Evolutionary conservation across 1,140 invertebrate species (phyloP).

Genomic region (Cecropterus lyciades): DNA sequence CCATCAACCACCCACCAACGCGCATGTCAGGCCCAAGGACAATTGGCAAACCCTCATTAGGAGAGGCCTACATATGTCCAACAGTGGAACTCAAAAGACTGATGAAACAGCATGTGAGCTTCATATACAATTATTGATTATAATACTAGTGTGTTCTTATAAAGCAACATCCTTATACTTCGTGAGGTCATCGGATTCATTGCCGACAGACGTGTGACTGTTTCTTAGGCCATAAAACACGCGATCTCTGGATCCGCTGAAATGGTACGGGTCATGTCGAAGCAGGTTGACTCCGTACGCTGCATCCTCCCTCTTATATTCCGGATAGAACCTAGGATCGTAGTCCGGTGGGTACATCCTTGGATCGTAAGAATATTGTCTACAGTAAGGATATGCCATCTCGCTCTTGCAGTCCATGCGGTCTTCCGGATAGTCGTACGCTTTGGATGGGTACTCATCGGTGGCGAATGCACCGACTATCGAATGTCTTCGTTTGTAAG

Average conservation of each 20-base stretch:
- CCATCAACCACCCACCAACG: too few relatives aligned
- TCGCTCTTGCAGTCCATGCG: constrained; percentile 75
- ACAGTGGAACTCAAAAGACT: too few relatives aligned
- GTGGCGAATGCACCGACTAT: constrained; percentile 68
- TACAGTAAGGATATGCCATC: constrained; percentile 69
- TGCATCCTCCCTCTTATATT: constrained; percentile 65
- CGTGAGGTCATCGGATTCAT: constrained; percentile 82
- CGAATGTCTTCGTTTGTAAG: constrained; percentile 73
- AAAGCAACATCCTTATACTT: constrained; percentile 84
- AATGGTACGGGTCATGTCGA: constrained; percentile 74
- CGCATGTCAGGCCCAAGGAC: too few relatives aligned
- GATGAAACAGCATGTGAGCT: too few relatives aligned
- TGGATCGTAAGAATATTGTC: constrained; percentile 64
- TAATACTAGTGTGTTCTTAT: constrained; percentile 38
- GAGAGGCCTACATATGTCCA: too few relatives aligned
- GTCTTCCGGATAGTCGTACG: constrained; percentile 67
- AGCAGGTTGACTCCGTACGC: constrained; percentile 71
- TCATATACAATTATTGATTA: too few relatives aligned
- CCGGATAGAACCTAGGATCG: constrained; percentile 68
- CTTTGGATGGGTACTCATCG: constrained; percentile 72
- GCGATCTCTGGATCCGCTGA: constrained; percentile 71
- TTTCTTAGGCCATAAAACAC: constrained; percentile 75
- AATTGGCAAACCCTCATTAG: too few relatives aligned
- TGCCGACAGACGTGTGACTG: constrained; percentile 81
- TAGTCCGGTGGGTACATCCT: constrained; percentile 70